A percentile compares a stretch with the other conserved stretches of the same genome.
These are phyloP conservation scores for Diaphora mendica DNA, from an alignment of 2,888 invertebrate species.

Conservation along the genomic window DNA sequence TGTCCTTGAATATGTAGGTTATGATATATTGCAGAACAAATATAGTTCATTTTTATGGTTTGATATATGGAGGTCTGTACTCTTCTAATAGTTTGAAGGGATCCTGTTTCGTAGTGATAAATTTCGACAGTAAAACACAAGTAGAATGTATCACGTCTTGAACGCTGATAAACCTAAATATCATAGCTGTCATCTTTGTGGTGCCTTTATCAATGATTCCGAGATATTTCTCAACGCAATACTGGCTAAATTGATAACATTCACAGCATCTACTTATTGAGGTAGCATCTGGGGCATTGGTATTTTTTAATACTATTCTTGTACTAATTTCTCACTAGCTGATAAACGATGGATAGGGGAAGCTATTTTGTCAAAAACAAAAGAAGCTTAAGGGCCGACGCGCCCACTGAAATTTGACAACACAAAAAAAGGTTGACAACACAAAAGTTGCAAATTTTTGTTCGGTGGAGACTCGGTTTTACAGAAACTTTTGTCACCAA, in stretches of 20 bases:
- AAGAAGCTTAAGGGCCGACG: too few relatives aligned
- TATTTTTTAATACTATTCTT: neutral
- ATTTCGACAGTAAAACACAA: neutral
- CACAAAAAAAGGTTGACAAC: too few relatives aligned
- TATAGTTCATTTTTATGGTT: neutral
- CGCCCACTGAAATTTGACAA: too few relatives aligned
- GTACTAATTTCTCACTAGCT: neutral
- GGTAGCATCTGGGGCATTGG: neutral
- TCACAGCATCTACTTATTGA: neutral
- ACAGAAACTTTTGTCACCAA: too few relatives aligned
- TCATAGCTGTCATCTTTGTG: slow-evolving; percentile 11
- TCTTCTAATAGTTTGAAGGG: neutral
- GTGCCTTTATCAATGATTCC: slow-evolving; percentile 27
- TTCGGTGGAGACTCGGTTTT: too few relatives aligned
- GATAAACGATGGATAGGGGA: too few relatives aligned
- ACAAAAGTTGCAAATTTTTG: too few relatives aligned
- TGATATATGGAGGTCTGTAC: neutral
- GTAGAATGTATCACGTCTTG: neutral
- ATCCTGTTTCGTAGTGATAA: neutral
- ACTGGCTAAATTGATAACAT: slow-evolving; percentile 1
- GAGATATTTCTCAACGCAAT: slow-evolving; percentile 16
- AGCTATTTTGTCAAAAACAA: too few relatives aligned
- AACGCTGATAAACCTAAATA: neutral
- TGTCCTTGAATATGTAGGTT: slow-evolving; percentile 27
- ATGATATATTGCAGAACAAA: neutral